Base-by-base conservation (phyloP, 2,888 invertebrate genomes). In the Hypolimnas misippus region DNA sequence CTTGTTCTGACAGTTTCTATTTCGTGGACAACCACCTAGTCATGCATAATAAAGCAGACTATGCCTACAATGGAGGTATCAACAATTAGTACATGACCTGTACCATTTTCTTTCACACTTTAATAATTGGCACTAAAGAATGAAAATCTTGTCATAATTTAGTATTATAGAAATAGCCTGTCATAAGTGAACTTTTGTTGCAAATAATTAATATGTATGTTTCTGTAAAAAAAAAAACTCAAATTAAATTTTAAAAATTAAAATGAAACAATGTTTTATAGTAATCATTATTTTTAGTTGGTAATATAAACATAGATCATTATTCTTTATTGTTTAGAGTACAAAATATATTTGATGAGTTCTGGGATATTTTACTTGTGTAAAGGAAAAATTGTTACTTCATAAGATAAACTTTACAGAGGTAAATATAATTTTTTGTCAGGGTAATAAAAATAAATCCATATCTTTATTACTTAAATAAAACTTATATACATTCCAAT, bases 41-140 rank as follows among this genome's bases (percentile, higher is more conserved):
- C 69, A 99, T 99, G 99, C 99, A 99, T 93, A 99, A 99, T 91
- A 99, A 99, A 93, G 99, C 99, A 40, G 99, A 99, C 87, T 99
- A 99, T 88, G 98, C 99, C 54, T 99, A 98, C 89, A 97, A 98
- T 77, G 98, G 97, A 64, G 96, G 97, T 71, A 87, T 93, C 64
- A 89, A 59, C 52, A 65, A 60, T 54, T 60, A 54, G 59, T 33
- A 51, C 17, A 63, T 46, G 42, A 57, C 57, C n/a, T 49, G 4
- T 21, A 40, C 29, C 31, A 42, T 14, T 59, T 59, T 33, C 25
- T 31, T 44, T 44, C 31, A 19, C 42, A 52, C 31, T 42, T 40
- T 31, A n/a, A 51, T 46, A 29, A 72, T 73, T 71, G 69, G 78
- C 78, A 79, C 80, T 63, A 60, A 70, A 60, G 3, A 14, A n/a